These are phyloP conservation scores for Macrostomum lignano DNA, from an alignment of 1,140 invertebrate genomes.

Conservation along the genomic window DNA sequence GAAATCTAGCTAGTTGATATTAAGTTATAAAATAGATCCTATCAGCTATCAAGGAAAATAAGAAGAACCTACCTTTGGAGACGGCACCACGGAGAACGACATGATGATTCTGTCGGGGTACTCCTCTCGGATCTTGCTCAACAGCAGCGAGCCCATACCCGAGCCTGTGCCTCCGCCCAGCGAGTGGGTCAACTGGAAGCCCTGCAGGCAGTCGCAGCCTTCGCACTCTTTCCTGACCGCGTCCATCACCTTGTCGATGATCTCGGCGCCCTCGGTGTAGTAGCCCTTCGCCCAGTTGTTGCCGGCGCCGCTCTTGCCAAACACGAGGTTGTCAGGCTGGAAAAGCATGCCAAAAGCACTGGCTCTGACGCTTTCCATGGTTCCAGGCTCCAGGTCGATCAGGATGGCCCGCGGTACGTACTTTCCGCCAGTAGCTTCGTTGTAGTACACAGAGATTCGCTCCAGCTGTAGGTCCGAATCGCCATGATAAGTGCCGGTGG, in stretches of 20 bases:
- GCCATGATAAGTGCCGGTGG: conserved; percentile 46
- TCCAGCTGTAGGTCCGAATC: conserved; percentile 56
- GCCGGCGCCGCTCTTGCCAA: neutral
- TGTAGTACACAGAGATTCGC: conserved; percentile 63
- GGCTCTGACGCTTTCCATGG: conserved; percentile 59
- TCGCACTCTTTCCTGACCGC: conserved; percentile 40
- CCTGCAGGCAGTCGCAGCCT: conserved; percentile 7
- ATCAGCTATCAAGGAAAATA: no score
- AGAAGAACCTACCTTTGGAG: conserved; percentile 18
- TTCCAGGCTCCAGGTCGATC: conserved; percentile 57
- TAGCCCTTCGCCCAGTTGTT: conserved; percentile 6
- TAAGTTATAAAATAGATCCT: no score
- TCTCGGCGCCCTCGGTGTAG: conserved; percentile 10
- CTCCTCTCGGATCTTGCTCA: conserved; percentile 7
- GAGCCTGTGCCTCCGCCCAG: conserved; percentile 1
- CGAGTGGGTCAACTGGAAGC: conserved; percentile 7
- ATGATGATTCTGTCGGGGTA: conserved; percentile 27
- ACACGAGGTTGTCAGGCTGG: conserved; percentile 46
- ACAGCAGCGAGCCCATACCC: conserved; percentile 1
- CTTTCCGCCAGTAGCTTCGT: conserved; percentile 40
- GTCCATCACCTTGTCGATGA: conserved; percentile 15
- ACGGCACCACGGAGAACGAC: conserved; percentile 27
- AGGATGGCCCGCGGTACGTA: conserved; percentile 37
- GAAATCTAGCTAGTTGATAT: no score
- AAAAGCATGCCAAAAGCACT: conserved; percentile 59